These are phyloP conservation scores for Pseudachorutes palmiensis DNA, from an alignment of 1,140 invertebrate species.

Conservation along the genomic window DNA sequence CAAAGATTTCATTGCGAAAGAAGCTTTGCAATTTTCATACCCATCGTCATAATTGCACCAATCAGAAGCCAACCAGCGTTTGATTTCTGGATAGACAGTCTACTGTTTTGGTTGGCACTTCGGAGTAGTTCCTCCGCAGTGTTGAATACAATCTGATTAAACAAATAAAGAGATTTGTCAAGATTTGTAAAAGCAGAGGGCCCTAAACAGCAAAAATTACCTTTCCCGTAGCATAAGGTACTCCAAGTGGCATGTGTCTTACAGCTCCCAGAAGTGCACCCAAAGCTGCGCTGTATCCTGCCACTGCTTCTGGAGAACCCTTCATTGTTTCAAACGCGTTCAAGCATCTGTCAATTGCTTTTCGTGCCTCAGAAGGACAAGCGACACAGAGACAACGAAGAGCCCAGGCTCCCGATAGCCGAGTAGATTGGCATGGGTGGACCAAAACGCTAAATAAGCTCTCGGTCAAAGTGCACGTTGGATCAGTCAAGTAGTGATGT, in stretches of 20 bases:
- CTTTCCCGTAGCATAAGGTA: slow-evolving; percentile 93
- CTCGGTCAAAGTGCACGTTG: slow-evolving; percentile 51
- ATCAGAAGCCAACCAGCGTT: slow-evolving; percentile 96
- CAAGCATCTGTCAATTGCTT: slow-evolving; percentile 51
- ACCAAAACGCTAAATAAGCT: slow-evolving; percentile 70
- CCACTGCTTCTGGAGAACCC: slow-evolving; percentile 79
- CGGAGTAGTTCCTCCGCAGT: slow-evolving; percentile 92
- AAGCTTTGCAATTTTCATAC: slow-evolving; percentile 45
- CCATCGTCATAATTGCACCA: slow-evolving; percentile 91
- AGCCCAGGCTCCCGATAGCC: slow-evolving; percentile 90
- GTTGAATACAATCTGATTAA: slow-evolving; percentile 72
- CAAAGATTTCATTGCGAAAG: slow-evolving; percentile 19
- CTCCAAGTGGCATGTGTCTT: slow-evolving; percentile 79
- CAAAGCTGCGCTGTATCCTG: slow-evolving; percentile 86
- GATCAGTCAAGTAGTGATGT: slow-evolving; percentile 75
- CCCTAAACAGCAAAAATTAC: slow-evolving; percentile 48
- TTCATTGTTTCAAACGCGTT: slow-evolving; percentile 79
- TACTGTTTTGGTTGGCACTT: slow-evolving; percentile 93
- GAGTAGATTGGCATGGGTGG: slow-evolving; percentile 84
- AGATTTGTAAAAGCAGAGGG: no score
- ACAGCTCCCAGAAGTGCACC: slow-evolving; percentile 88
- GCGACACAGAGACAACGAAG: slow-evolving; percentile 83
- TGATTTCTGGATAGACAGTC: slow-evolving; percentile 86
- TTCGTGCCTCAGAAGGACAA: slow-evolving; percentile 85
- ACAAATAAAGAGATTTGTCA: slow-evolving; percentile 15